phyloP scores from a whole-genome alignment of 2,888 invertebrate species.

The Operophtera brumata region DNA sequence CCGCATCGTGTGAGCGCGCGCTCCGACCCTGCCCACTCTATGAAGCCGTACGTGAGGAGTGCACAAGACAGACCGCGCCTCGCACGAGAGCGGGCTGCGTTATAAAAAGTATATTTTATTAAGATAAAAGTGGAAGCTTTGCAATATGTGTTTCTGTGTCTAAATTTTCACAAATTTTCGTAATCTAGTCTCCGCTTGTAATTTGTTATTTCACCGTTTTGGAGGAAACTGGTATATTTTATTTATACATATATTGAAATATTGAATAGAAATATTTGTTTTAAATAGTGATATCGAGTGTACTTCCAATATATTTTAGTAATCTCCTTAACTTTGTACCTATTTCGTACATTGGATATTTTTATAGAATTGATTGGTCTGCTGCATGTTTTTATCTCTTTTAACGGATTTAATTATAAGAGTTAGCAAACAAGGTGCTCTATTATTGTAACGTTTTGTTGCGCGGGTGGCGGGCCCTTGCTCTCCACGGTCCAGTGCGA shows the following conservation, averaged over 20 bases:
- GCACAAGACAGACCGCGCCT: background rate
- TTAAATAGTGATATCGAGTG: conserved; percentile 47
- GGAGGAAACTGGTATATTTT: conserved; percentile 44
- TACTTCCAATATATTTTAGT: conserved; percentile 56
- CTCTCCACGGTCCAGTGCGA: conserved; percentile 77
- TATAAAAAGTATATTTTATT: conserved; percentile 55
- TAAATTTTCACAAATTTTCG: conserved; percentile 59
- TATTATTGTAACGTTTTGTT: conserved; percentile 69
- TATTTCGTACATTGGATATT: conserved; percentile 54
- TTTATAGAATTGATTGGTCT: conserved; percentile 57
- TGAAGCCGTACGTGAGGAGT: background rate
- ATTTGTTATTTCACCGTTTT: conserved; percentile 55
- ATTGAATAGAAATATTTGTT: conserved; percentile 48
- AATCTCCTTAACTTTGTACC: conserved; percentile 32
- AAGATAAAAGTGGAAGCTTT: conserved; percentile 46
- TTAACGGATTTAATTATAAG: conserved; percentile 67
- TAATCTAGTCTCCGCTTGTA: conserved; percentile 70
- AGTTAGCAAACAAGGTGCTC: conserved; percentile 74
- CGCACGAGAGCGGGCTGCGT: conserved; percentile 41
- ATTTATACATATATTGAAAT: conserved; percentile 47
- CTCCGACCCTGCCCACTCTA: conserved; percentile 6
- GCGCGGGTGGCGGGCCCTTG: conserved; percentile 70
- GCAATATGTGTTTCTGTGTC: conserved; percentile 50
- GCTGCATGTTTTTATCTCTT: conserved; percentile 57
- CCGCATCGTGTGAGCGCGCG: conserved; percentile 43